These are phyloP conservation scores for Ctena decussata DNA, from an alignment of 2,888 invertebrate species.

Conservation along the genomic window DNA sequence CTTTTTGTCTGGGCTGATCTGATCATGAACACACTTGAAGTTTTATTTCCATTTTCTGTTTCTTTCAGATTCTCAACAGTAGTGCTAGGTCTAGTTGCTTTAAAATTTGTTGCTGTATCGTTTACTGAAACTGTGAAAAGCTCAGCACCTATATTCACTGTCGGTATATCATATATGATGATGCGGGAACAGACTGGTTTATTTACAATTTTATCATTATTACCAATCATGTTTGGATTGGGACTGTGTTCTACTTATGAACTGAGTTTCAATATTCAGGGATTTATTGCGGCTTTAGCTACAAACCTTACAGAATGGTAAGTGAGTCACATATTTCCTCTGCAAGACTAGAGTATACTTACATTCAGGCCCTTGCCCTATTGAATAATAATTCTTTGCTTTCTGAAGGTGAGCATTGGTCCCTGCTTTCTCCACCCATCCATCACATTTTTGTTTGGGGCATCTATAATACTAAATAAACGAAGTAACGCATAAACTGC, in stretches of 20 bases:
- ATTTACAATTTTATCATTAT: constrained; percentile 91
- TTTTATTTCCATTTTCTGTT: too few species aligned
- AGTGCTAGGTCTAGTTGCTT: constrained; percentile 91
- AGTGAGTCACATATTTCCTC: too few species aligned
- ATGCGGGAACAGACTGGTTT: constrained; percentile 85
- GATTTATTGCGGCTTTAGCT: constrained; percentile 92
- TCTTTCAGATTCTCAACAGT: constrained; percentile 91
- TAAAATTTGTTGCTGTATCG: constrained; percentile 93
- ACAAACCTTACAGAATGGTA: constrained; percentile 93
- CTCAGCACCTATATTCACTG: constrained; percentile 93
- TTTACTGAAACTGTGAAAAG: constrained; percentile 94
- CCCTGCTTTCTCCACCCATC: too few species aligned
- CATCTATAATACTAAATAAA: too few species aligned
- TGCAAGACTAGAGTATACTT: too few species aligned
- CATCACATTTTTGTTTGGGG: too few species aligned
- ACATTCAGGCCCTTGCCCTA: too few species aligned
- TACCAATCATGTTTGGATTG: constrained; percentile 93
- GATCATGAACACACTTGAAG: too few species aligned
- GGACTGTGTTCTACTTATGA: constrained; percentile 93
- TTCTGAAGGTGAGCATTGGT: too few species aligned
- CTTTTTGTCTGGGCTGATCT: too few species aligned
- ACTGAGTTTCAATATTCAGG: constrained; percentile 91
- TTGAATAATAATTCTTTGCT: too few species aligned
- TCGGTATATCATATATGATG: constrained; percentile 90
- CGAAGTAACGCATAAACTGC: too few species aligned